Percentiles rank a stretch among this genome's conserved stretches.
These are phyloP conservation scores for Hydrotaea diabolus DNA, from an alignment of 2,888 invertebrate genomes.

Conservation along the genomic window DNA sequence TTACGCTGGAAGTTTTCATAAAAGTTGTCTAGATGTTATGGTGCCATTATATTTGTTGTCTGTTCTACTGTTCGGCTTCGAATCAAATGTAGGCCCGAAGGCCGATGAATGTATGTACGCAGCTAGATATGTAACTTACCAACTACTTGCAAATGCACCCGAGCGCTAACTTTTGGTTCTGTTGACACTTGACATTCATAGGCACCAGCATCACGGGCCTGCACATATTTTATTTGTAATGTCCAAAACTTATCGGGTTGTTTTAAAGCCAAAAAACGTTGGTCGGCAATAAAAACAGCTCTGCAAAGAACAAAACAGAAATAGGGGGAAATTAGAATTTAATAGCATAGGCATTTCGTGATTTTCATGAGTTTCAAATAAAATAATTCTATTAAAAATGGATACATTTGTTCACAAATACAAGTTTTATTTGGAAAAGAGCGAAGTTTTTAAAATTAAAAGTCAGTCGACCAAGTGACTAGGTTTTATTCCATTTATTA, in stretches of 20 bases:
- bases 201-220: slow-evolving; percentile 93
- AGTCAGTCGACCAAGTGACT: no score
- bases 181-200: slow-evolving; percentile 98
- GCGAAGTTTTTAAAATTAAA: no score
- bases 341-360: no score
- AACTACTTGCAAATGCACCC: slow-evolving; percentile 94
- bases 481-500: no score
- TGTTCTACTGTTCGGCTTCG: no score
- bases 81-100: not conserved
- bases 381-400: no score
- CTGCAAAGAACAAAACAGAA: slow-evolving; percentile 72
- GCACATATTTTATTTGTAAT: slow-evolving; percentile 94
- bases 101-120: not conserved
- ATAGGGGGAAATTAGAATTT: no score
- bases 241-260: slow-evolving; percentile 86
- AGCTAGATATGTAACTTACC: slow-evolving; percentile 85
- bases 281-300: slow-evolving; percentile 94
- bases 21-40: slow-evolving; percentile 3
- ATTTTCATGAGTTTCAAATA: no score
- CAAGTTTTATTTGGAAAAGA: no score
- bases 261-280: slow-evolving; percentile 91
- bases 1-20: slow-evolving; percentile 35
- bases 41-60: not conserved
- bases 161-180: slow-evolving; percentile 96
- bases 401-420: no score